These are phyloP conservation scores for Drosophila bipectinata DNA, from an alignment of 1,140 invertebrate species.

Conservation along the genomic window DNA sequence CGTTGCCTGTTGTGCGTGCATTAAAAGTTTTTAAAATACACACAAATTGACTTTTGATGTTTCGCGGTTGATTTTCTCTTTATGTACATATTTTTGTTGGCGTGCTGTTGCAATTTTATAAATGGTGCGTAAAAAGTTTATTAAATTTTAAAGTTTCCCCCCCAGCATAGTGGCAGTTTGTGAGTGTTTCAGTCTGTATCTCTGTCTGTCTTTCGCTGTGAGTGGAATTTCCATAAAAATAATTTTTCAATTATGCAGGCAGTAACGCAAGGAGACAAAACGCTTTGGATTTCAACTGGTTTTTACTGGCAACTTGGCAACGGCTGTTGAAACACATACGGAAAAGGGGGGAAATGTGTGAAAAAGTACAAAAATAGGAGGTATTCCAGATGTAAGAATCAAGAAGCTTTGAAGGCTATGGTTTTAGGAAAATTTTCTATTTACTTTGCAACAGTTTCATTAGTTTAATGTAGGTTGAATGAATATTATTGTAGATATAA, in stretches of 20 bases:
- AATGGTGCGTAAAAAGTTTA: slow-evolving; percentile 80
- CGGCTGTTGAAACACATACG: slow-evolving; percentile 45
- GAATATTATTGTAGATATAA: no score
- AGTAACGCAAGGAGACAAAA: slow-evolving; percentile 28
- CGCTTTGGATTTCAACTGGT: slow-evolving; percentile 54
- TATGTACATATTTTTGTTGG: slow-evolving; percentile 23
- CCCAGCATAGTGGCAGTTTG: slow-evolving; percentile 4
- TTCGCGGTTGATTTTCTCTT: slow-evolving; percentile 72
- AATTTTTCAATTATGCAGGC: slow-evolving; percentile 76
- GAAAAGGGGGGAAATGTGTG: background rate
- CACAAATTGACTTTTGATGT: slow-evolving; percentile 81
- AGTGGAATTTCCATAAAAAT: slow-evolving; percentile 73
- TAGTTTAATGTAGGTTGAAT: no score
- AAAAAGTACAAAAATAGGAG: background rate
- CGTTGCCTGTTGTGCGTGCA: slow-evolving; percentile 46
- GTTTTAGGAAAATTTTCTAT: no score
- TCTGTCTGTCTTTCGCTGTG: background rate
- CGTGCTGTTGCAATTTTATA: slow-evolving; percentile 37
- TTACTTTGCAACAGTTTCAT: no score
- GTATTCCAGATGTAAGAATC: no score
- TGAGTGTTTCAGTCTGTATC: slow-evolving; percentile 7
- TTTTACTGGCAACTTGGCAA: slow-evolving; percentile 46
- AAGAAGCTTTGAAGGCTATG: no score
- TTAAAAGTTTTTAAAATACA: slow-evolving; percentile 77
- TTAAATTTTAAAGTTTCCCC: slow-evolving; percentile 71